Evolutionary conservation across 1,140 invertebrate species (phyloP), one percentile per base, ranked within the genome.

Genomic region (Chrysomallon squamiferum): DNA sequence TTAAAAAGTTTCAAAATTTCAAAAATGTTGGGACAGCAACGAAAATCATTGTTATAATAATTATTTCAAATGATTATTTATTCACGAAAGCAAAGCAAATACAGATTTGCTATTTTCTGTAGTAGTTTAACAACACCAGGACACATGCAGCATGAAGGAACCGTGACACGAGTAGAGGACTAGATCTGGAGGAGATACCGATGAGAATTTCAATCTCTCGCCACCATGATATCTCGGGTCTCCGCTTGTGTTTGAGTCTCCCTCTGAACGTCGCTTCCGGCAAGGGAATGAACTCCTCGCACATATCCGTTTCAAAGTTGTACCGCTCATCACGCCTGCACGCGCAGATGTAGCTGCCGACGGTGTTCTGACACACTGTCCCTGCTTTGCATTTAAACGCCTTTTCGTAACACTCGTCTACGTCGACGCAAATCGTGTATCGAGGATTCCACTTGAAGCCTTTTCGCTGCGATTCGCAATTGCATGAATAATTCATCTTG

Each of bases 381-480:
- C 50, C 50, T 13, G 15, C 25, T 7, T 9, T 22, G 29, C 50
- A 54, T 18, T 18, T 30, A 15, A 54, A 25, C 2, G n/a, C 29
- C 50, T 30, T 30, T 4, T 25, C 29, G 29, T 54, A 20, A 22
- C 50, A 54, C 50, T 54, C 50, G 50, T 54, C 50, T 27, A 27
- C 25, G 11, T 54, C 76, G 22, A 77, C 68, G 58, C 76, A 77
- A 32, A 75, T 22, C 32, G 64, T 41, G 54, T 70, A 77, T 20
- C 65, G 54, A 27, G 65, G 69, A 56, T 68, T 75, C 73, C 74
- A 77, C 11, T 58, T 35, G 50, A 77, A 77, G 2, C 76, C 76
- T 22, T 52, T 38, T 13, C 57, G 45, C 6, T 67, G 61, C 18
- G 58, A 65, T 15, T 45, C 30, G 45, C 76, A 77, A 22, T 69